A percentile compares a stretch with the other conserved stretches of the same genome.
Evolutionary conservation across 2,113 vertebrate genomes (phyloP).

Genomic region (Barbus barbus): DNA sequence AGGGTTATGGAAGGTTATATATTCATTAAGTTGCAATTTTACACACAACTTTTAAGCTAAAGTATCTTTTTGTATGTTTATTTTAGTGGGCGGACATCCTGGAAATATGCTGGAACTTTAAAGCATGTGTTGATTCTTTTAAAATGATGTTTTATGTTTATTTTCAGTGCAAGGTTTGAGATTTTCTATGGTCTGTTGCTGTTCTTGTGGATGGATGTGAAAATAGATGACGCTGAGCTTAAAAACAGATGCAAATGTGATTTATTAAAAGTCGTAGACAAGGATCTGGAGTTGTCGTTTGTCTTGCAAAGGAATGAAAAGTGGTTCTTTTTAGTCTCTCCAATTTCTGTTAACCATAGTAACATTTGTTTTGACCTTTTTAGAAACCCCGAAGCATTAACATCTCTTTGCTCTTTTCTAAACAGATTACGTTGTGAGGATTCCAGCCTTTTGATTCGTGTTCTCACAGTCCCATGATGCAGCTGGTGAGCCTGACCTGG

Average conservation of each 20-base stretch:
- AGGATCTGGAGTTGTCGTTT: conserved; percentile 34
- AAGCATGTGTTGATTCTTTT: background rate
- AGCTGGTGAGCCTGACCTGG: conserved; percentile 57
- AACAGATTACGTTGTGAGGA: conserved; percentile 27
- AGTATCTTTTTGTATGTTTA: background rate
- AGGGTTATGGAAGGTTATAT: background rate
- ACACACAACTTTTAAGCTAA: background rate
- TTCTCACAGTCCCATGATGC: conserved; percentile 42
- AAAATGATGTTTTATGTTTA: no score
- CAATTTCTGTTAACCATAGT: conserved; percentile 29
- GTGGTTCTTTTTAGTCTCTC: background rate
- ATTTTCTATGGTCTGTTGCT: conserved; percentile 21
- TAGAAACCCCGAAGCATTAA: background rate
- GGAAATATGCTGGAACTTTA: background rate
- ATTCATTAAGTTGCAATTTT: background rate
- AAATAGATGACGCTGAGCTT: conserved; percentile 51
- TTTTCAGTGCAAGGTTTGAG: conserved; percentile 17
- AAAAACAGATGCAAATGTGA: conserved; percentile 51
- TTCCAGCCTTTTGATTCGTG: background rate
- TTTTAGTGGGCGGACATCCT: background rate
- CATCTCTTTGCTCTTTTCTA: background rate
- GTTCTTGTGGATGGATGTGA: conserved; percentile 30
- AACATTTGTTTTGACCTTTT: conserved; percentile 26
- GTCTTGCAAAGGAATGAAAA: conserved; percentile 18
- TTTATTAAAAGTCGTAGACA: conserved; percentile 33